Base-by-base conservation (phyloP, 92 coral and sea anemone genomes). In the Epizoanthus illoricatus region DNA sequence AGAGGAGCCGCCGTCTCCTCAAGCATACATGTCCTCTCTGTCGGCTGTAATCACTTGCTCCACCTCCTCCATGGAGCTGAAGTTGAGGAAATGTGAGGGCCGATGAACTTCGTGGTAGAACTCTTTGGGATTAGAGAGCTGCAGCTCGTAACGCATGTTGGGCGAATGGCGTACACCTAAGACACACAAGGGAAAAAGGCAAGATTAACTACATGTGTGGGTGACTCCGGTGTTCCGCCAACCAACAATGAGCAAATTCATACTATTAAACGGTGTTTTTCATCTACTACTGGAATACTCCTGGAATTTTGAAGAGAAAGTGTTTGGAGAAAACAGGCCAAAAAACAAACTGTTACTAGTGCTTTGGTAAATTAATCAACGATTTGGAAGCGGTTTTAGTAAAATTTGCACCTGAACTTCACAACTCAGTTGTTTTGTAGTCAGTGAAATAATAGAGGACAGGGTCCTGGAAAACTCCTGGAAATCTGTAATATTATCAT, bases 91-190 rank as follows among this genome's bases (percentile, higher is more conserved):
- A 85, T 96, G 99, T 5, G 99, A 88, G 2, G 99, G 99, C 40
- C 99, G 98, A 69, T 96, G 99, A 17, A 93, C 99, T 76, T 96
- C 99, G 83, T 96, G 99, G 86, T 96, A 96, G 80, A 96, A 96
- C 84, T 96, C 99, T 74, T 96, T 96, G 19, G 99, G 99, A 74
- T 96, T 96, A 61, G 99, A 90, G 68, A 96, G 81, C 88, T 93
- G 95, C 17, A 96, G 88, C 84, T 96, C 99, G 84, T 86, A 96
- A 20, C 99, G 93, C 99, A 96, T 96, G 90, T 92, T 96, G 78
- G 99, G 94, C 15, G 99, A 96, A 75, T 96, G 99, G n/a, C 99
- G 98, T 58, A 96, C 99, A 76, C 99, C 98, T 94, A 49, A 21
- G 75, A 47, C 52, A 75, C 63, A 62, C 70, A 61, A 73, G 23